Evolutionary conservation across 2,113 vertebrate species (phyloP).

Genomic region (Saccopteryx bilineata): DNA sequence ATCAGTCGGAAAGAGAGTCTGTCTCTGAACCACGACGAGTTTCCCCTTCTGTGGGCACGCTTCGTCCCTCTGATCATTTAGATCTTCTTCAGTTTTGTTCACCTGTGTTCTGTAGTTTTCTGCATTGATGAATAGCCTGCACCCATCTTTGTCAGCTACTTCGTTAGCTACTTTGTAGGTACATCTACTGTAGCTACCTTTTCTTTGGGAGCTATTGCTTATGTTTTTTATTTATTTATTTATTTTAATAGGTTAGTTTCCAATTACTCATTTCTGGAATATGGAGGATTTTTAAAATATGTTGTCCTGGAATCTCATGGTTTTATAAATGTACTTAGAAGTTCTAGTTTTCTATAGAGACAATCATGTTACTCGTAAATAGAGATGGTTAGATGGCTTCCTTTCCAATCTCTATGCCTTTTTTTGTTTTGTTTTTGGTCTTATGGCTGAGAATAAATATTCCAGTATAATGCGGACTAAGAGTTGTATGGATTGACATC

Average conservation of each 20-base stretch:
- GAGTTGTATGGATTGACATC: too few relatives aligned
- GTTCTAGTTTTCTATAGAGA: not conserved
- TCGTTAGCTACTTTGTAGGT: too few relatives aligned
- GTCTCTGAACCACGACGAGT: too few relatives aligned
- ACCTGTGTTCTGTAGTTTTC: not conserved
- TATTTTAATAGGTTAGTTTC: not conserved
- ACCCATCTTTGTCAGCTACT: not conserved
- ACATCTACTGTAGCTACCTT: not conserved
- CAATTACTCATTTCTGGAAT: not conserved
- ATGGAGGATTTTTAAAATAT: not conserved
- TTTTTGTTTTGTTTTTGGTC: not conserved
- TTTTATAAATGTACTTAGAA: not conserved
- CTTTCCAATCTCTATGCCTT: not conserved
- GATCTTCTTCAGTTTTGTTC: not conserved
- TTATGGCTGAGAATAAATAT: not conserved
- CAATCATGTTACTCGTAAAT: not conserved
- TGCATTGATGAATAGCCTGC: not conserved
- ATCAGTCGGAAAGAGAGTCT: not conserved
- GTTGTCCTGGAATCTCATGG: not conserved
- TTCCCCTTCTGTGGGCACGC: not conserved
- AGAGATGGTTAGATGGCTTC: not conserved
- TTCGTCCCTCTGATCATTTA: not conserved
- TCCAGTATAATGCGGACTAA: not conserved
- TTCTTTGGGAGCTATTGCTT: not conserved
- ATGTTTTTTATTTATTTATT: too few relatives aligned